These are phyloP conservation scores for Eubasilissa regina DNA, from an alignment of 1,140 invertebrate genomes.

Conservation along the genomic window DNA sequence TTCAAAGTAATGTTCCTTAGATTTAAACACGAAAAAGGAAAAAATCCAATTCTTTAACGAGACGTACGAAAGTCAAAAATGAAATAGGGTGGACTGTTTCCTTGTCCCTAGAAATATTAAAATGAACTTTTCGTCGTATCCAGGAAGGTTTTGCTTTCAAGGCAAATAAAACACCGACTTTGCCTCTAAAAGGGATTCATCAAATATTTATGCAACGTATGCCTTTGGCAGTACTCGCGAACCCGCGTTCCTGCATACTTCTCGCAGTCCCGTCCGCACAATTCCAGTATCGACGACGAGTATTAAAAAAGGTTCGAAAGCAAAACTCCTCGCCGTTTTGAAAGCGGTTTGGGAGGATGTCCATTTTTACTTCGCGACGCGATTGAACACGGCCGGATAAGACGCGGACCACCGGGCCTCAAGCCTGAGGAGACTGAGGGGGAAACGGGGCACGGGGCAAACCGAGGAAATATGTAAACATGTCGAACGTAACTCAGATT, in stretches of 20 bases:
- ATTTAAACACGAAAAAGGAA: too few relatives aligned
- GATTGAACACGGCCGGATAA: too few relatives aligned
- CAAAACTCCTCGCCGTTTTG: not conserved
- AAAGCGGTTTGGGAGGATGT: too few relatives aligned
- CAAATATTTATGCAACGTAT: conserved; percentile 59
- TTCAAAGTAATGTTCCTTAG: too few relatives aligned
- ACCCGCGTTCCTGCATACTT: conserved; percentile 25
- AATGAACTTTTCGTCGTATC: conserved; percentile 30
- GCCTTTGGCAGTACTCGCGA: conserved; percentile 46
- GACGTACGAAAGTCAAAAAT: not conserved
- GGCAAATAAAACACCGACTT: conserved; percentile 61
- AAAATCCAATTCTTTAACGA: not conserved
- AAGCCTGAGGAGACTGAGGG: conserved; percentile 3
- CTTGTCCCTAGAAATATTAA: conserved; percentile 34
- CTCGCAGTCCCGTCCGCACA: not conserved
- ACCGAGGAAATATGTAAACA: conserved; percentile 61
- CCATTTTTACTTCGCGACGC: not conserved
- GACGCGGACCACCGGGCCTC: conserved; percentile 20
- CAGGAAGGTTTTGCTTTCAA: conserved; percentile 59
- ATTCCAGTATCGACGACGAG: not conserved
- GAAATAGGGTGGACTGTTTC: not conserved
- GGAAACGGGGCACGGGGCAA: conserved; percentile 36
- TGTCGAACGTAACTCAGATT: conserved; percentile 61
- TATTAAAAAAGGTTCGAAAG: not conserved
- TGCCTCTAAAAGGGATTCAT: conserved; percentile 57